Evolutionary conservation across 2,797 vertebrate genomes (phyloP), one percentile per base, ranked within the genome.

Genomic region (Pseudotriccus pelzelni): DNA sequence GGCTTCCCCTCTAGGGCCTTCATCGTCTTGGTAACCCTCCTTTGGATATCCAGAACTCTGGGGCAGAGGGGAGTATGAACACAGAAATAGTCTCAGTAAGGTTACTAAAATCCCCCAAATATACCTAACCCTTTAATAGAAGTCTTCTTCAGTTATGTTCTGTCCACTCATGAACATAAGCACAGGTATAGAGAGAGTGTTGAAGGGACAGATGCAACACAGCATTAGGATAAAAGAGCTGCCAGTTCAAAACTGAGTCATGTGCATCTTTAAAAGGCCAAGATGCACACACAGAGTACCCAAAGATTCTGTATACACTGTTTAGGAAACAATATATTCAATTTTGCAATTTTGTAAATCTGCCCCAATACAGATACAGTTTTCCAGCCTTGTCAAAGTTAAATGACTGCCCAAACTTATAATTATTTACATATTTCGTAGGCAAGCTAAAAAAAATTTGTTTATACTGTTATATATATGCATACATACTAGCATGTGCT

Each of bases 151-250:
- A 10, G 39, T 37, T 74, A 60, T 1, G 3, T 52, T 78, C 32
- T 41, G 41, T 34, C 28, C 27, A 76, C 24, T 81, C 64, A 43
- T 5, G 15, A 62, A 55, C 17, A 2, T 3, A 80, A 52, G 50
- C 7, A 72, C 1, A 7, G 2, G 3, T 20, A 25, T 1, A 84
- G 22, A 84, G n/a, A 78, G 36, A 72, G 68, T 13, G 25, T 0
- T 39, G 74, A 55, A 72, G 85, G 44, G 41, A 43, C 47, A 90
- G 25, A 14, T 8, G 22, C 1, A 76, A 63, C 3, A 18, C 0
- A 44, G 7, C 14, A 44, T 14, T 10, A 55, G 67, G 23, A 76
- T 5, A 37, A 27, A 83, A 36, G 16, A 96, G 23, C 21, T 72
- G 50, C 49, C 60, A 27, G 23, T n/a, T 44, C 4, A 3, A 78